phyloP scores from a whole-genome alignment of 1,140 invertebrate species.

The Agraylea sexmaculata region DNA sequence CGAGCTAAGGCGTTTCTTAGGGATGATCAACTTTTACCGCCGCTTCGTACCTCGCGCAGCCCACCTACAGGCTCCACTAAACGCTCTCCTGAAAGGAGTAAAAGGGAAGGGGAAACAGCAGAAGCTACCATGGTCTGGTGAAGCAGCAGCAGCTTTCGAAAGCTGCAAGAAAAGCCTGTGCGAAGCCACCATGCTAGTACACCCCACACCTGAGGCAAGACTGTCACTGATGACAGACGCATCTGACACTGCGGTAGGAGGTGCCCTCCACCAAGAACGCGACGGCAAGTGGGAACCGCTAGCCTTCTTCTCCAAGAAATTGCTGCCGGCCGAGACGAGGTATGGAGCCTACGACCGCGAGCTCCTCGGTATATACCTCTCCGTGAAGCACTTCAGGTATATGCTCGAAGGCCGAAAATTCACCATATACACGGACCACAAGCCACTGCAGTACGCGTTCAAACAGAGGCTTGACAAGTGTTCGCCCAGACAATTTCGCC shows the following conservation, averaged over 20 bases:
- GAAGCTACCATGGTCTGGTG: conserved; percentile 12
- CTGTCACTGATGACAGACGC: conserved; percentile 31
- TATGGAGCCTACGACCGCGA: conserved; percentile 30
- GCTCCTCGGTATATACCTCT: conserved; percentile 34
- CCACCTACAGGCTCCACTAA: conserved; percentile 13
- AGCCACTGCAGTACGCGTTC: too few relatives aligned
- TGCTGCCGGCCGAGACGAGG: conserved; percentile 20
- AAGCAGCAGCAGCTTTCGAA: background rate
- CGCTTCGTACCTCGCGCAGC: conserved; percentile 23
- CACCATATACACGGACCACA: background rate
- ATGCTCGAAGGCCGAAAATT: conserved; percentile 20
- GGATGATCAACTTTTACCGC: conserved; percentile 31
- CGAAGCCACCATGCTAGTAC: conserved; percentile 11
- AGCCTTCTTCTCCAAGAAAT: conserved; percentile 23
- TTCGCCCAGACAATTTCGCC: conserved; percentile 1
- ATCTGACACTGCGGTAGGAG: conserved; percentile 25
- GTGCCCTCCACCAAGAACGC: conserved; percentile 23
- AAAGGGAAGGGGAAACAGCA: background rate
- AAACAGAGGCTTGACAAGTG: conserved; percentile 18
- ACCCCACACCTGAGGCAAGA: conserved; percentile 23
- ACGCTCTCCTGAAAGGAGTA: conserved; percentile 7
- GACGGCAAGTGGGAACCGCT: conserved; percentile 20
- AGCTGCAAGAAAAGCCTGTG: background rate
- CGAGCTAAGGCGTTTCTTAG: conserved; percentile 29
- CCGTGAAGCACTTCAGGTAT: conserved; percentile 32